phyloP scores from a whole-genome alignment of 2,797 vertebrate genomes.

The Myotis daubentonii region DNA sequence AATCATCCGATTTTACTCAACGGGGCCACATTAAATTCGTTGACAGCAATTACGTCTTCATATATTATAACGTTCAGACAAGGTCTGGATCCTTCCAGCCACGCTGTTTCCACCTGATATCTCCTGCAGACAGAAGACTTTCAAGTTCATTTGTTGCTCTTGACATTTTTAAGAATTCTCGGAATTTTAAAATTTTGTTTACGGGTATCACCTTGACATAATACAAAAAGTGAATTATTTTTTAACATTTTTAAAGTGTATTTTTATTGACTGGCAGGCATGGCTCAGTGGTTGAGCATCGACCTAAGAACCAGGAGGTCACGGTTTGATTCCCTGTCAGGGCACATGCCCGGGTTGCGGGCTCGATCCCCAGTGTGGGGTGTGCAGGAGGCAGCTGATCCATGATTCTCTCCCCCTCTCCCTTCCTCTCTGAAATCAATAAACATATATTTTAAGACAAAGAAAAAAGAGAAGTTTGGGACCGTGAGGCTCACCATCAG shows the following conservation, averaged over 20 bases:
- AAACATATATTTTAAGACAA: too few relatives aligned
- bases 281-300: too few relatives aligned
- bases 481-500: neutral
- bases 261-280: too few relatives aligned
- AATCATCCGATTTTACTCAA: constrained; percentile 78
- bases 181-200: neutral
- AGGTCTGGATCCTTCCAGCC: constrained; percentile 63
- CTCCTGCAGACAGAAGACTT: constrained; percentile 44
- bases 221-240: neutral
- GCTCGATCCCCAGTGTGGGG: too few relatives aligned
- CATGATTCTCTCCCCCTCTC: too few relatives aligned
- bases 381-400: too few relatives aligned
- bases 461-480: neutral
- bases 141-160: neutral
- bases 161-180: constrained; percentile 46
- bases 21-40: constrained; percentile 71
- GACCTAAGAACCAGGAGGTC: too few relatives aligned
- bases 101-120: constrained; percentile 44
- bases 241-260: too few relatives aligned
- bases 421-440: too few relatives aligned
- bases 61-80: constrained; percentile 53
- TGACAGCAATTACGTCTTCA: constrained; percentile 67
- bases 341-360: too few relatives aligned
- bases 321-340: too few relatives aligned
- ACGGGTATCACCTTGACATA: neutral